phyloP scores from a whole-genome alignment of 2,113 vertebrate species.

The Bungarus multicinctus region DNA sequence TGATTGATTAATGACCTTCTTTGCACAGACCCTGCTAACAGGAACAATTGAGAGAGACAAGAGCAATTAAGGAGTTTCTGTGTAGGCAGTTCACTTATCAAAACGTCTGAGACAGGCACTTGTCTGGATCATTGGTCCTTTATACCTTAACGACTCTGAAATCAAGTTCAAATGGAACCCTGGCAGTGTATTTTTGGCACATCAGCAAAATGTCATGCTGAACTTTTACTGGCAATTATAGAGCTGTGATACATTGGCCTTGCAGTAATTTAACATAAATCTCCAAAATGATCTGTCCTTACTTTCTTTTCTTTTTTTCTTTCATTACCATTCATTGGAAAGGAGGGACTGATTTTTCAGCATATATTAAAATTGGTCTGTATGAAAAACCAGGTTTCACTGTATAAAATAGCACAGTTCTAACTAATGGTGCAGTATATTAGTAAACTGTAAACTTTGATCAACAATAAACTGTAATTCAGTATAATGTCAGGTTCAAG shows the following conservation, averaged over 20 bases:
- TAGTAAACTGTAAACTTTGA: not conserved
- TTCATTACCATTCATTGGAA: not conserved
- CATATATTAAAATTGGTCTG: slow-evolving; percentile 26
- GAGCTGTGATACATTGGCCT: slow-evolving; percentile 47
- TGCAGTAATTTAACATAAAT: slow-evolving; percentile 37
- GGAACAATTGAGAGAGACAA: slow-evolving; percentile 59
- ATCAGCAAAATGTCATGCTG: slow-evolving; percentile 70
- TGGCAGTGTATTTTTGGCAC: slow-evolving; percentile 62
- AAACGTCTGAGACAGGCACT: slow-evolving; percentile 61
- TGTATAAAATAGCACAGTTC: slow-evolving; percentile 4
- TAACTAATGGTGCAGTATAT: not conserved
- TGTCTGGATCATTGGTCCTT: slow-evolving; percentile 61
- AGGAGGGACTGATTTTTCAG: not conserved
- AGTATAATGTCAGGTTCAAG: not conserved
- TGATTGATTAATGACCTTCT: slow-evolving; percentile 73
- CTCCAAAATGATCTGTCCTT: slow-evolving; percentile 28
- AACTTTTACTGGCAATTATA: slow-evolving; percentile 71
- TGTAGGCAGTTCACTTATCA: slow-evolving; percentile 62
- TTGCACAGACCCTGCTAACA: slow-evolving; percentile 42
- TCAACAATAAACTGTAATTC: not conserved
- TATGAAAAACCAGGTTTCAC: not conserved
- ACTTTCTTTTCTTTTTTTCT: not conserved
- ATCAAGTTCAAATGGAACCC: slow-evolving; percentile 45
- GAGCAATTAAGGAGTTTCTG: slow-evolving; percentile 67
- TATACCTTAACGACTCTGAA: slow-evolving; percentile 59